A percentile compares a stretch with the other conserved stretches of the same genome.
These are phyloP conservation scores for Sicus ferrugineus DNA, from an alignment of 2,888 invertebrate genomes.

Conservation along the genomic window DNA sequence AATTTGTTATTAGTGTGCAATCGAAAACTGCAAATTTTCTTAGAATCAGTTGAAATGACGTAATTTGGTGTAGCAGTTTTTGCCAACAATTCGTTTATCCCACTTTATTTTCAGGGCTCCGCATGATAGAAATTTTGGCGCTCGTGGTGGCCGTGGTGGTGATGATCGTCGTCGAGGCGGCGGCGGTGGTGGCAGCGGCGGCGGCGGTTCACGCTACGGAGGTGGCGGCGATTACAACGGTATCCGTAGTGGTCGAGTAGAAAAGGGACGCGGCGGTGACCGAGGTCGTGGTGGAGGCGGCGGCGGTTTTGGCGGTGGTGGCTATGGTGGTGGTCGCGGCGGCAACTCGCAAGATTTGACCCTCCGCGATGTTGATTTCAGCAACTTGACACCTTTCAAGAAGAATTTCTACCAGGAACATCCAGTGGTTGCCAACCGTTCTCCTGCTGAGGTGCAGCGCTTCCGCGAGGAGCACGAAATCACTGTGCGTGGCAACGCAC, in stretches of 20 bases:
- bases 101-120: conserved; percentile 53
- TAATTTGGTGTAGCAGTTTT: not conserved
- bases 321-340: conserved; percentile 91
- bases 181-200: conserved; percentile 73
- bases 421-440: conserved; percentile 70
- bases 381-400: conserved; percentile 75
- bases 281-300: conserved; percentile 53
- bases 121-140: conserved; percentile 60
- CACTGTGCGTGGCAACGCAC: conserved; percentile 77
- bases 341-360: conserved; percentile 72
- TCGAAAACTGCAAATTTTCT: not conserved
- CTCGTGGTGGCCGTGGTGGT: conserved; percentile 63
- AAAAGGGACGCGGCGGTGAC: conserved; percentile 96
- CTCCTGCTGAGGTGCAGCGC: conserved; percentile 76
- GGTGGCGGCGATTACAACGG: conserved; percentile 85
- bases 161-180: conserved; percentile 91
- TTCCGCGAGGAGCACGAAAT: conserved; percentile 77
- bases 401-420: conserved; percentile 86
- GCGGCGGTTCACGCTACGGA: conserved; percentile 88
- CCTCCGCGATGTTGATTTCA: conserved; percentile 74
- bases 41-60: conserved; percentile 4
- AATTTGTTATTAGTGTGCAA: conserved; percentile 9
- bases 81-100: not conserved
- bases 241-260: conserved; percentile 73
- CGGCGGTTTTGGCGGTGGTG: conserved; percentile 93